Base-by-base conservation (phyloP, 2,113 vertebrate genomes). In the Sylvia atricapilla region DNA sequence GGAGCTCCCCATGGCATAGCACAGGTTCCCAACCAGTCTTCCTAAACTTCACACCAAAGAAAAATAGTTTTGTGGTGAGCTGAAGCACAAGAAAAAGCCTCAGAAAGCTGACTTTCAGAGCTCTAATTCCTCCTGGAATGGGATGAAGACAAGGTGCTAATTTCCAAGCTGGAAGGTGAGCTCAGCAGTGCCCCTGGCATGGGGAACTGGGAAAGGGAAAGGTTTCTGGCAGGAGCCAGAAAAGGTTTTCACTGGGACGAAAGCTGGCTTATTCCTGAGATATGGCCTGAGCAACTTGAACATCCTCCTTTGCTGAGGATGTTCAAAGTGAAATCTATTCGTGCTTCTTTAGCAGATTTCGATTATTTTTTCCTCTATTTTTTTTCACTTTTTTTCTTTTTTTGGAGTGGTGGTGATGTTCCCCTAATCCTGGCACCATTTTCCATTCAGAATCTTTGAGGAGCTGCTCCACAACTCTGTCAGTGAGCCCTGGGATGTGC, bases 381-480 rank as follows among this genome's bases (percentile, higher is more conserved):
- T 33, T 17, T 10, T 35, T 47, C 31, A 18, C 2, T 41, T 31
- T 19, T 20, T 25, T 37, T 18, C n/a, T n/a, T 37, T 31, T 53
- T 50, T 15, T 8, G 39, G 8, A 9, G 31, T 10, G 5, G 2
- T 8, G 17, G 3, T 24, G 22, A 6, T 52, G 13, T 44, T 68
- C 31, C 49, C 20, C 10, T 74, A 2, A 9, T 63, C 39, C 39
- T n/a, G 25, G 20, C 5, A 7, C 33, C 18, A 0, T 18, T 52
- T 21, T 39, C 37, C 11, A 1, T 27, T 66, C 2, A 0, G 1
- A 25, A 15, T 13, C 13, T 67, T 49, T 43, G 39, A 28, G 58
- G 44, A 88, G 39, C 31, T 68, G 62, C 52, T 46, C 11, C 11
- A 0, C 0, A 17, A 4, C 3, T 1, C 9, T 10, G 52, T 9